Conservation (phyloP, 2,797 vertebrate genomes). For the Myotis findleyi region DNA sequence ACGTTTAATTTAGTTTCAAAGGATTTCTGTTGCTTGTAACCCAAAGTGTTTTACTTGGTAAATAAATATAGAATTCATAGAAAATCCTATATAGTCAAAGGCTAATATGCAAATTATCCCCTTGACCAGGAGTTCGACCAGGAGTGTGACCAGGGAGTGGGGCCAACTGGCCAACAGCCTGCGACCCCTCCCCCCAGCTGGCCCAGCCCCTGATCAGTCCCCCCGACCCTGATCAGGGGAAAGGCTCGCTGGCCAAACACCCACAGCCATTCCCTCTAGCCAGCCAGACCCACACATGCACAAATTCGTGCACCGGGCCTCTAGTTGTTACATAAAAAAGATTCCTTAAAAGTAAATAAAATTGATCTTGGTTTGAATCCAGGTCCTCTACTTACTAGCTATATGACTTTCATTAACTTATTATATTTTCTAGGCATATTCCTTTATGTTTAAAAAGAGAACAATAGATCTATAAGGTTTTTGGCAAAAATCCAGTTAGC, state of each 20-base stretch:
- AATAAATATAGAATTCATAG: background rate
- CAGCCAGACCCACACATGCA: no score
- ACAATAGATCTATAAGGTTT: slow-evolving; percentile 2
- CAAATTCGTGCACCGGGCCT: no score
- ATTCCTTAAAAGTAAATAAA: background rate
- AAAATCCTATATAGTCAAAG: background rate
- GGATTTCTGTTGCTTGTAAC: background rate
- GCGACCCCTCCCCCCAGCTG: no score
- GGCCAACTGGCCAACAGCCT: no score
- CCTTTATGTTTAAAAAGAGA: slow-evolving; percentile 11
- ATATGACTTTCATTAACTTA: background rate
- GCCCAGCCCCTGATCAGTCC: no score
- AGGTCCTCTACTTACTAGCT: background rate
- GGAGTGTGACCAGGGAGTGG: no score
- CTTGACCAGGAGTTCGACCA: no score
- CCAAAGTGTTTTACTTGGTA: background rate
- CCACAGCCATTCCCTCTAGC: no score
- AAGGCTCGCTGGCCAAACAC: no score
- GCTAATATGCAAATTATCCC: no score
- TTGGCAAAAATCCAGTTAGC: slow-evolving; percentile 1
- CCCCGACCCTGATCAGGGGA: no score
- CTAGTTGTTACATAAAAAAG: background rate
- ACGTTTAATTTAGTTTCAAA: background rate
- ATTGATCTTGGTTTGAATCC: background rate
- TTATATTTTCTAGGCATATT: slow-evolving; percentile 16